phyloP scores from a whole-genome alignment of 2,113 vertebrate genomes.

The Fulmarus glacialis region DNA sequence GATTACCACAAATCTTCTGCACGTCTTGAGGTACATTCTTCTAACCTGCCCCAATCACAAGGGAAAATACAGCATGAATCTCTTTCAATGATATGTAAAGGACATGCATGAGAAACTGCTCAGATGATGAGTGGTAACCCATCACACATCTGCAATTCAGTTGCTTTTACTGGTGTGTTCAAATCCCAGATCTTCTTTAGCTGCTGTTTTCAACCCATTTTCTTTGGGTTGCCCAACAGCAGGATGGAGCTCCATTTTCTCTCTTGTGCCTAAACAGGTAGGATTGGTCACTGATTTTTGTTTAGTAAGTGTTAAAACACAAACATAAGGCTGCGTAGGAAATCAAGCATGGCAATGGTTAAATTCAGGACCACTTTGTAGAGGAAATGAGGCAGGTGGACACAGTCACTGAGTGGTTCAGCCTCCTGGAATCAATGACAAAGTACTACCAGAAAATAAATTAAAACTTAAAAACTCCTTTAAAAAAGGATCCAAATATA shows the following conservation, averaged over 20 bases:
- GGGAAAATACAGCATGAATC: not conserved
- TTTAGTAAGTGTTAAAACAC: not conserved
- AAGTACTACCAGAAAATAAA: not conserved
- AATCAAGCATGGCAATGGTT: not conserved
- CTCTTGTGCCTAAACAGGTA: not conserved
- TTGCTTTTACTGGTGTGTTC: not conserved
- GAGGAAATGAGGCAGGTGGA: not conserved
- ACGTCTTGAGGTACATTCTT: not conserved
- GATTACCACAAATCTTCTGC: not conserved
- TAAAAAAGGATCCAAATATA: not conserved
- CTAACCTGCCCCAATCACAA: not conserved
- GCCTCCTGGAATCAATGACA: not conserved
- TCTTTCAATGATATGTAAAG: not conserved
- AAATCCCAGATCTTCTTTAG: not conserved
- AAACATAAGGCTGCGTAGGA: not conserved
- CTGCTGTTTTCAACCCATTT: not conserved
- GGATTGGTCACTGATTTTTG: not conserved
- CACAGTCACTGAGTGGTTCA: not conserved
- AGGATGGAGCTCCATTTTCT: not conserved
- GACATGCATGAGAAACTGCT: not conserved
- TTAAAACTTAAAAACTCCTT: not conserved
- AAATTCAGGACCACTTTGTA: not conserved
- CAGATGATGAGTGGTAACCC: not conserved
- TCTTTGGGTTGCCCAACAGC: not conserved
- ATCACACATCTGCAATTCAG: not conserved